Conservation (phyloP, 1,140 invertebrate species). For the Kradibia gibbosae region DNA sequence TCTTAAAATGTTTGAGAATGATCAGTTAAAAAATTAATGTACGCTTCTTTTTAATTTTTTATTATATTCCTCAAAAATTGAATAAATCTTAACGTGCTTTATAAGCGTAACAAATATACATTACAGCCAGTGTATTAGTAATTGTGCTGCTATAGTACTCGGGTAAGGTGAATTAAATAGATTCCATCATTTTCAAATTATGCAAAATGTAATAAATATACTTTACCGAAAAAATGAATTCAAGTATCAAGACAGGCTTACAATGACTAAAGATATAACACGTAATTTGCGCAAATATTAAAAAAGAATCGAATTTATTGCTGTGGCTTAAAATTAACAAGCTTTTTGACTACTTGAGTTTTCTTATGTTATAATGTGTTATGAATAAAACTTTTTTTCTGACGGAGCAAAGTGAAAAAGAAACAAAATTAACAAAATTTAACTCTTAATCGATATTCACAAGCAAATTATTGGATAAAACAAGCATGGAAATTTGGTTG, state of each 20-base stretch:
- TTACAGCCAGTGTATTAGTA: neutral
- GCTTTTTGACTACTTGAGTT: too few relatives aligned
- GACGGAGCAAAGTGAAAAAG: too few relatives aligned
- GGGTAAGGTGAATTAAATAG: neutral
- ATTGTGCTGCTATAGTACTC: neutral
- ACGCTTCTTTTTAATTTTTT: neutral
- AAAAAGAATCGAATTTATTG: neutral
- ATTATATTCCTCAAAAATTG: neutral
- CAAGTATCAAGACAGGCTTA: too few relatives aligned
- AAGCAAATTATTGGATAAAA: slow-evolving; percentile 7
- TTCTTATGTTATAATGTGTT: too few relatives aligned
- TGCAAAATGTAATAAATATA: neutral
- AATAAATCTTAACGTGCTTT: neutral
- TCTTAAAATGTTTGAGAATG: neutral
- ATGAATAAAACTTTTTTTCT: too few relatives aligned
- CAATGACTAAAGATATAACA: too few relatives aligned
- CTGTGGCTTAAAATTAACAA: neutral
- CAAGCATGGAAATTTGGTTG: slow-evolving; percentile 10
- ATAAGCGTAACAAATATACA: too few relatives aligned
- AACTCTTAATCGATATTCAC: slow-evolving; percentile 7
- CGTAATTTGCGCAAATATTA: too few relatives aligned
- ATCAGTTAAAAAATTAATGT: neutral
- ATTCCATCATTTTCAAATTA: neutral
- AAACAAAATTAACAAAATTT: too few relatives aligned
- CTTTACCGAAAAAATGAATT: too few relatives aligned